These are phyloP conservation scores for Cepaea nemoralis DNA, from an alignment of 1,140 invertebrate species.

Conservation along the genomic window DNA sequence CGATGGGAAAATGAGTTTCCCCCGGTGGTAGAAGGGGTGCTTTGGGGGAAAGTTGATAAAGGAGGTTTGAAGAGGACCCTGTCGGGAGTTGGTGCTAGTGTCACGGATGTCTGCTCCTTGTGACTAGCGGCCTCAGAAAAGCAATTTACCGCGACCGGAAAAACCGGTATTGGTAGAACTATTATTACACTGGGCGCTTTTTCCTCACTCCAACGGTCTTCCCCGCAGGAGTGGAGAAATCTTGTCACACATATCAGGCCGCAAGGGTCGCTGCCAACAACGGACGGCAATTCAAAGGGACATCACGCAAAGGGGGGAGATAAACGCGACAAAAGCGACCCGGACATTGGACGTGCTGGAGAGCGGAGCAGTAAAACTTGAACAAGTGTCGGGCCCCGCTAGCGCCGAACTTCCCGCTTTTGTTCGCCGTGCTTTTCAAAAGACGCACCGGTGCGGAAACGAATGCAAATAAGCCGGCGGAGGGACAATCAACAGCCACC, in stretches of 20 bases:
- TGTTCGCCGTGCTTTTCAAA: constrained; percentile 1
- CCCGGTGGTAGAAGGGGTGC: background rate
- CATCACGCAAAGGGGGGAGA: constrained; percentile 6
- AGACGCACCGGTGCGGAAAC: constrained; percentile 14
- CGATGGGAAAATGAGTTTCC: background rate
- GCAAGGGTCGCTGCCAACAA: background rate
- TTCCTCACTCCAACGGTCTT: background rate
- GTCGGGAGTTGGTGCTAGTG: too few species aligned
- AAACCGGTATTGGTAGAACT: background rate
- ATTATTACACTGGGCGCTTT: background rate
- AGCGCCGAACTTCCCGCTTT: background rate
- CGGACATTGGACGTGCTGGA: background rate
- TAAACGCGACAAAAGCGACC: constrained; percentile 23
- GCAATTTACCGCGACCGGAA: background rate
- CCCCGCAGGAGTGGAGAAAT: background rate
- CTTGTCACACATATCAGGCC: background rate
- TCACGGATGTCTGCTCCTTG: constrained; percentile 10
- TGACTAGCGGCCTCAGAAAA: constrained; percentile 9
- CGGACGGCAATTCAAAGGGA: background rate
- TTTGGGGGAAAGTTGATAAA: background rate
- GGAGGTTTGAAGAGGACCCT: constrained; percentile 11
- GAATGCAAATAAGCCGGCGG: constrained; percentile 24
- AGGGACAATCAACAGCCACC: background rate
- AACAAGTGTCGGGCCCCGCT: constrained; percentile 14
- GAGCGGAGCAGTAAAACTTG: background rate